Conservation (phyloP, 2,888 invertebrate genomes). For the Oligia strigilis region DNA sequence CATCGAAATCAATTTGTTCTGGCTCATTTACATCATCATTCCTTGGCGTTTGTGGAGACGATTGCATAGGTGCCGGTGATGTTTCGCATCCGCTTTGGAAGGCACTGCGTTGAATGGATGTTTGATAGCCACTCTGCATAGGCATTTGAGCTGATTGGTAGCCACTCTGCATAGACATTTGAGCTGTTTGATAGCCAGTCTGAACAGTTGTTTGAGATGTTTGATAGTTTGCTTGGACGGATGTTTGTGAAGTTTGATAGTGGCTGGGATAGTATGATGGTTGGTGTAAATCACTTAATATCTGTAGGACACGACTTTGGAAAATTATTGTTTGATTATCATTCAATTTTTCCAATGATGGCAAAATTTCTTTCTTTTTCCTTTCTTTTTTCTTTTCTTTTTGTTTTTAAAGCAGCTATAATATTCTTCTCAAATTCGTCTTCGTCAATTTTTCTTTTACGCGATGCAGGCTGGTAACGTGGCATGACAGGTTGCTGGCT, state of each 20-base stretch:
- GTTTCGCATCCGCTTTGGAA: too few species aligned
- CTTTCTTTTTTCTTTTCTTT: too few species aligned
- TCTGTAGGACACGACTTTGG: constrained; percentile 41
- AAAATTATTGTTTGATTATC: constrained; percentile 33
- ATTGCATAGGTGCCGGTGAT: constrained; percentile 16
- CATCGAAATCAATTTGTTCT: constrained; percentile 35
- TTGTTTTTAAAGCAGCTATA: constrained; percentile 26
- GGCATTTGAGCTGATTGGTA: too few species aligned
- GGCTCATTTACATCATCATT: constrained; percentile 38
- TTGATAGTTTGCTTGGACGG: too few species aligned
- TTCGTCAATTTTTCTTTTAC: constrained; percentile 34
- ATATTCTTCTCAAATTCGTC: constrained; percentile 30
- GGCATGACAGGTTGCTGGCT: not conserved
- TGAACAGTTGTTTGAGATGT: too few species aligned
- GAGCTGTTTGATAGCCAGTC: too few species aligned
- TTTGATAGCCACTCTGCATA: too few species aligned
- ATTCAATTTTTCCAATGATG: constrained; percentile 32
- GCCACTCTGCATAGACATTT: too few species aligned
- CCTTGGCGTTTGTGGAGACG: constrained; percentile 38
- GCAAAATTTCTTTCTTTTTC: constrained; percentile 33
- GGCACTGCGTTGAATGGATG: too few species aligned
- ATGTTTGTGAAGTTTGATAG: constrained; percentile 33
- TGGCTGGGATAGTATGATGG: constrained; percentile 40
- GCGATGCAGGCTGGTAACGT: constrained; percentile 36
- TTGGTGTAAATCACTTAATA: constrained; percentile 44